Percentiles rank a stretch among this genome's conserved stretches.
Conservation (phyloP, 2,797 vertebrate species). For the Arvicola amphibius region DNA sequence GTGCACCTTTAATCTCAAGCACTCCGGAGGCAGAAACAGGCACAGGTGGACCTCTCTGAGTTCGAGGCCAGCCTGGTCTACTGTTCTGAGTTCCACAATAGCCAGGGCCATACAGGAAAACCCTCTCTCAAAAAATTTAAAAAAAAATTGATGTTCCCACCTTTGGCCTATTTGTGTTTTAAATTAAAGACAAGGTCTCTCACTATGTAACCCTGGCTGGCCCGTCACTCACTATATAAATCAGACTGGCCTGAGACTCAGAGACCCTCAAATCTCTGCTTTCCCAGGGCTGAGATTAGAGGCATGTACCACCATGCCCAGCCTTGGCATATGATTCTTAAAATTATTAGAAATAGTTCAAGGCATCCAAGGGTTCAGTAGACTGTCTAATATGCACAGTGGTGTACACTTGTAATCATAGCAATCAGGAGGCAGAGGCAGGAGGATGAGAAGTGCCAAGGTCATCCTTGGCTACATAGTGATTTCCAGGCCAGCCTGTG, state of each 20-base stretch:
- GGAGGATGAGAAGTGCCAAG: neutral
- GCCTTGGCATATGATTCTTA: neutral
- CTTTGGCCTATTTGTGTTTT: too few relatives aligned
- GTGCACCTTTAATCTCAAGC: neutral
- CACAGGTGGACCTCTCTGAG: neutral
- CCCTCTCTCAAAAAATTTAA: neutral
- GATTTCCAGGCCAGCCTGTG: neutral
- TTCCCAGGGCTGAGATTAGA: neutral
- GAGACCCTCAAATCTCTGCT: neutral
- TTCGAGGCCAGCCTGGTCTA: neutral
- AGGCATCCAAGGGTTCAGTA: neutral
- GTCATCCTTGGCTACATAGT: neutral
- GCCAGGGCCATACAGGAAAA: neutral
- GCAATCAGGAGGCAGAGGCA: neutral
- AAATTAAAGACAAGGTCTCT: neutral
- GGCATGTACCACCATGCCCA: neutral
- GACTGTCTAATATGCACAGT: neutral
- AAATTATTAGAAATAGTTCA: slow-evolving; percentile 26
- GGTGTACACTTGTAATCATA: neutral
- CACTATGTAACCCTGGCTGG: neutral
- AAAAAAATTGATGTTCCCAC: too few relatives aligned
- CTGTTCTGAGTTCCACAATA: neutral
- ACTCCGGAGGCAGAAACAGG: neutral
- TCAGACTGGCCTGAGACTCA: neutral
- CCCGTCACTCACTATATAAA: neutral